These are phyloP conservation scores for Sander lucioperca DNA, from an alignment of 2,113 vertebrate species.

Conservation along the genomic window DNA sequence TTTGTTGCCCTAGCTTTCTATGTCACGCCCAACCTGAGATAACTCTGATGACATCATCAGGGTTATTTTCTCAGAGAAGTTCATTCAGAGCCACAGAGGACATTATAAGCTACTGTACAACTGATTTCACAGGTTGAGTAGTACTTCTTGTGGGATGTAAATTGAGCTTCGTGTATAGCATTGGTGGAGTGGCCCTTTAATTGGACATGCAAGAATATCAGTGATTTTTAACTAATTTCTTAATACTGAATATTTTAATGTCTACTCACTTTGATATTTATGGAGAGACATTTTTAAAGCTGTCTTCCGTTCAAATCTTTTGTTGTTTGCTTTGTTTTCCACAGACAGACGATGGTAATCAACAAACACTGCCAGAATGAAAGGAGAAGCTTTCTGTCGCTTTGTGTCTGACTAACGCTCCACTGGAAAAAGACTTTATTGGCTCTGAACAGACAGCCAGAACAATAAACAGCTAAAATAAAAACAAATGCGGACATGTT, in stretches of 20 bases:
- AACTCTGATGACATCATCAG: not conserved
- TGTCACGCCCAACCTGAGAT: not conserved
- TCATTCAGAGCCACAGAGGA: not conserved
- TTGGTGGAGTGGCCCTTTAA: not conserved
- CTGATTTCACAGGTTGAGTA: not conserved
- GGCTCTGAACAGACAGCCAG: conserved; percentile 46
- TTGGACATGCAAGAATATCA: conserved; percentile 3
- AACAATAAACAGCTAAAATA: conserved; percentile 57
- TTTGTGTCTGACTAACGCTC: conserved; percentile 45
- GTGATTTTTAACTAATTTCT: not conserved
- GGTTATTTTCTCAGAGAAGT: not conserved
- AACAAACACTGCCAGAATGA: conserved; percentile 56
- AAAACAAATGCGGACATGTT: conserved; percentile 45
- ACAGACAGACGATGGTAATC: conserved; percentile 52
- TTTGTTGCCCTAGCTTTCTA: not conserved
- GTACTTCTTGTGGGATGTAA: not conserved
- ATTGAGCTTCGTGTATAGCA: not conserved
- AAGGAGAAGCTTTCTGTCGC: conserved; percentile 45
- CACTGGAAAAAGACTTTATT: conserved; percentile 61
- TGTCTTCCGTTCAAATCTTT: conserved; percentile 8
- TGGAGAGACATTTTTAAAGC: conserved; percentile 9
- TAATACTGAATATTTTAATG: conserved; percentile 5
- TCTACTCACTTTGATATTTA: not conserved
- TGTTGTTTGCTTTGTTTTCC: conserved; percentile 65
- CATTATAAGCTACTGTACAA: not conserved